phyloP scores from a whole-genome alignment of 2,113 vertebrate genomes.

The Oxyura jamaicensis region DNA sequence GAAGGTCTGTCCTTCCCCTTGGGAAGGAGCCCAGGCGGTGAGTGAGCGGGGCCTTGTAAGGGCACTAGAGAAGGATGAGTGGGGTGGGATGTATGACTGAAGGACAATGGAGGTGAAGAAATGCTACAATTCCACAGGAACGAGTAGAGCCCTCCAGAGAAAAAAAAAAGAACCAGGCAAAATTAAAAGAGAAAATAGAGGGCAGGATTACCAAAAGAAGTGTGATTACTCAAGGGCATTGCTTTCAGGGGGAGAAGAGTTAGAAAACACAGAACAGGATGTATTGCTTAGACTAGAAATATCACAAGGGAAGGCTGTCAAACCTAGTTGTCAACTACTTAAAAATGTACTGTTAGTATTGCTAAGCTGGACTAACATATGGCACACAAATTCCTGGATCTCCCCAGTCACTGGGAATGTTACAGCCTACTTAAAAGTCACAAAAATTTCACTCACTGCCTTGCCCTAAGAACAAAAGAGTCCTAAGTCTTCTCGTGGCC shows the following conservation, averaged over 20 bases:
- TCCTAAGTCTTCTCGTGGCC: background rate
- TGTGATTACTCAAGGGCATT: background rate
- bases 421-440: background rate
- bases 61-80: background rate
- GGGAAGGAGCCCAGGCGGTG: background rate
- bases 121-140: background rate
- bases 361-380: background rate
- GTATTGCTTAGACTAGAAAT: background rate
- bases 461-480: background rate
- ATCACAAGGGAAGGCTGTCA: background rate
- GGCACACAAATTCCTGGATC: background rate
- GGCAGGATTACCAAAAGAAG: background rate
- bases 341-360: background rate
- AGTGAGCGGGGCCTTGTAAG: background rate
- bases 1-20: background rate
- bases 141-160: background rate
- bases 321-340: background rate
- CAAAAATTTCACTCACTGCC: background rate
- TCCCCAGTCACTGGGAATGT: background rate
- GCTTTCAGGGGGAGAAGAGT: background rate
- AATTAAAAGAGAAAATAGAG: background rate
- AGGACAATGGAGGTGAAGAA: background rate
- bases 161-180: background rate
- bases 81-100: background rate
- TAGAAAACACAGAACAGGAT: background rate